These are phyloP conservation scores for Stenodera caucasica DNA, from an alignment of 2,888 invertebrate species.

Conservation along the genomic window DNA sequence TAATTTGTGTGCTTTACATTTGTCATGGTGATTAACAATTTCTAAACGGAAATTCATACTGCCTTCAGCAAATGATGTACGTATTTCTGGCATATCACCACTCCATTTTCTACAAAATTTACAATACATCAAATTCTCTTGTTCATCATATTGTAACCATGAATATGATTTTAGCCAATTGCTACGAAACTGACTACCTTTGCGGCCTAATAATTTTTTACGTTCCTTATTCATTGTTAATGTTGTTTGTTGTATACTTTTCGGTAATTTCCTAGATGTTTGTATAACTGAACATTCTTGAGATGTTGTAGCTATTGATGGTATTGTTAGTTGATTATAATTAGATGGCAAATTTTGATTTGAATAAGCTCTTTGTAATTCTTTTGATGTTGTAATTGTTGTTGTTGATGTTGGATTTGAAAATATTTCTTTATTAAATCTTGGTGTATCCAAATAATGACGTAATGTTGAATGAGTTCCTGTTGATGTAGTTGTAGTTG, in stretches of 20 bases:
- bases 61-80: constrained; percentile 79
- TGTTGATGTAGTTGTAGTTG: constrained; percentile 38
- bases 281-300: constrained; percentile 55
- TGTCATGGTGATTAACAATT: constrained; percentile 78
- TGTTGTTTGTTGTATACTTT: constrained; percentile 1
- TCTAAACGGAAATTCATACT: constrained; percentile 76
- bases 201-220: constrained; percentile 42
- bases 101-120: constrained; percentile 76
- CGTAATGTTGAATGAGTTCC: constrained; percentile 35
- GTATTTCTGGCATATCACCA: constrained; percentile 67
- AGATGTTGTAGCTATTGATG: constrained; percentile 38
- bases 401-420: constrained; percentile 27
- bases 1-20: constrained; percentile 74
- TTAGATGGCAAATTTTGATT: background rate
- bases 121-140: constrained; percentile 71
- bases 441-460: constrained; percentile 37
- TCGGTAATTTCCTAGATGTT: constrained; percentile 15
- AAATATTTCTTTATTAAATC: constrained; percentile 13
- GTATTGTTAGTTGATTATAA: constrained; percentile 14
- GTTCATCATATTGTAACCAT: constrained; percentile 74
- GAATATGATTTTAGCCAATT: constrained; percentile 70
- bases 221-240: background rate
- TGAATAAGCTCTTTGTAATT: background rate
- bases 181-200: constrained; percentile 68
- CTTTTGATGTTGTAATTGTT: constrained; percentile 19